phyloP scores from a whole-genome alignment of 2,113 vertebrate genomes.

The Mystacornis crossleyi region DNA sequence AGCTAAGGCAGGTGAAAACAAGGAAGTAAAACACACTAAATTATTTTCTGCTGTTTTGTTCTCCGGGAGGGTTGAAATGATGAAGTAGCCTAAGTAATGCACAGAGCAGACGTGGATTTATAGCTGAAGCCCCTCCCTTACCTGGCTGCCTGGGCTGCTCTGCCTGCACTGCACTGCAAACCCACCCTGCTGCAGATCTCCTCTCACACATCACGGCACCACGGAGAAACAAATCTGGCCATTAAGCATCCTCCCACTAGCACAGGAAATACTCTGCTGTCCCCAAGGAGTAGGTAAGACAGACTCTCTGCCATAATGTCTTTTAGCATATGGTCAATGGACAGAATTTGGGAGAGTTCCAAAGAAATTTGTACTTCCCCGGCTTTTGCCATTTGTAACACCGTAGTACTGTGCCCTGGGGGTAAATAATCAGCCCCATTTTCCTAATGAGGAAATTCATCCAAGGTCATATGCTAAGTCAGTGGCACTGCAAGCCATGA shows the following conservation, averaged over 20 bases:
- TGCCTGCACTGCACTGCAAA: background rate
- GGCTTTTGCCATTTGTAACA: background rate
- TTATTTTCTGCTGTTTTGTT: background rate
- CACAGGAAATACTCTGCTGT: background rate
- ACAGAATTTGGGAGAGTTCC: constrained; percentile 29
- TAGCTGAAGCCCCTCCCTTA: background rate
- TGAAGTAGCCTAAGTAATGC: background rate
- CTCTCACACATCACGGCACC: background rate
- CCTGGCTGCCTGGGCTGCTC: background rate
- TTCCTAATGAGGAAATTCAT: constrained; percentile 49
- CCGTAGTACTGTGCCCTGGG: background rate
- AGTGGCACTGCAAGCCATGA: background rate
- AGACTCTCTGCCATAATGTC: background rate
- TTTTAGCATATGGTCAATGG: constrained; percentile 33
- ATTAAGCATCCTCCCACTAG: background rate
- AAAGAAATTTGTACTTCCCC: constrained; percentile 10
- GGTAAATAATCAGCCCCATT: constrained; percentile 35
- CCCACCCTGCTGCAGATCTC: background rate
- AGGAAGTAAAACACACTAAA: background rate
- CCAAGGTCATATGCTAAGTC: constrained; percentile 27
- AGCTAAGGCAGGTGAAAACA: background rate
- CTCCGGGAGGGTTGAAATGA: background rate
- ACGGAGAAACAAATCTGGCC: background rate
- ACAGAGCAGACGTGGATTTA: background rate
- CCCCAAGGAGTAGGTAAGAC: background rate